phyloP scores from a whole-genome alignment of 2,888 invertebrate genomes.

The Eupsilia transversa region DNA sequence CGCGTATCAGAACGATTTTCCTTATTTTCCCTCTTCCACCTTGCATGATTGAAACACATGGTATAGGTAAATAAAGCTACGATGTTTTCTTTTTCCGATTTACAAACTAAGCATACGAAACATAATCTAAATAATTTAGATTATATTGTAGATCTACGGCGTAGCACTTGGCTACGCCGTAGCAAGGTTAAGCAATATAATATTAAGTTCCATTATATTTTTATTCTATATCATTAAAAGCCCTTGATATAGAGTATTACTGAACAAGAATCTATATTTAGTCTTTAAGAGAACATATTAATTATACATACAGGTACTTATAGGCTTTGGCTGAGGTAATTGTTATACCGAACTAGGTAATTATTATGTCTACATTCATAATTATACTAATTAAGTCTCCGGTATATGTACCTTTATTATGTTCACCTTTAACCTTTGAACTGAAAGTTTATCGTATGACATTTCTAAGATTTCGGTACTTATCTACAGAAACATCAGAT shows the following conservation, averaged over 20 bases:
- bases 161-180: conserved; percentile 55
- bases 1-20: conserved; percentile 34
- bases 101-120: not conserved
- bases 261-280: not conserved
- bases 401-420: not conserved
- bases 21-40: conserved; percentile 31
- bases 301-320: not conserved
- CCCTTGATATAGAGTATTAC: not conserved
- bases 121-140: too few species aligned
- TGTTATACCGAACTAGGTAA: not conserved
- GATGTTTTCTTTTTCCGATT: not conserved
- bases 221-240: conserved; percentile 5
- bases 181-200: conserved; percentile 22
- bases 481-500: not conserved
- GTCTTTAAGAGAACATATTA: too few species aligned
- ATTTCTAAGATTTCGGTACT: not conserved
- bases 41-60: conserved; percentile 21
- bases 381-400: not conserved
- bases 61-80: conserved; percentile 25
- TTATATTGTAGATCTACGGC: conserved; percentile 19
- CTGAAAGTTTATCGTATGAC: not conserved
- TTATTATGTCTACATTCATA: not conserved
- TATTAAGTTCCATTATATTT: conserved; percentile 12
- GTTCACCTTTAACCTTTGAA: not conserved
- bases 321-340: not conserved